These are phyloP conservation scores for Cepaea nemoralis DNA, from an alignment of 1,140 invertebrate genomes.

Conservation along the genomic window DNA sequence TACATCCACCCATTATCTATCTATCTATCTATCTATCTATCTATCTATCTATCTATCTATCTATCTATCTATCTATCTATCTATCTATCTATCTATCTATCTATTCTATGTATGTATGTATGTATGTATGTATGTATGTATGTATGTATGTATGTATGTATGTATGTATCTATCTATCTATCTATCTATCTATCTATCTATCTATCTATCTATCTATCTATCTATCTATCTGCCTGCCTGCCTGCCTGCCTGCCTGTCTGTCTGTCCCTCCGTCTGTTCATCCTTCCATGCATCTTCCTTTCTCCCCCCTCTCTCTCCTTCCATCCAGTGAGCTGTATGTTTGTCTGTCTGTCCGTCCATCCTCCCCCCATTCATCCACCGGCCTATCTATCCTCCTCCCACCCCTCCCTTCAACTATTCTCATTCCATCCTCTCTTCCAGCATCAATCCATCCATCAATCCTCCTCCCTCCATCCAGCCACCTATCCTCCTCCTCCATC, in stretches of 20 bases:
- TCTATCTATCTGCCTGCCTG: conserved; percentile 18
- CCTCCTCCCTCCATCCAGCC: too few species aligned
- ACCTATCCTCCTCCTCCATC: too few species aligned
- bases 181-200: conserved; percentile 14
- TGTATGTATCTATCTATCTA: conserved; percentile 7
- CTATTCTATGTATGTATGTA: conserved; percentile 19
- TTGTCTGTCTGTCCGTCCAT: too few species aligned
- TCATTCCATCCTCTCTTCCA: too few species aligned
- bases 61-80: not conserved
- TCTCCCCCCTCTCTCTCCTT: too few species aligned
- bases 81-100: not conserved
- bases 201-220: conserved; percentile 23
- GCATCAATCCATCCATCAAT: too few species aligned
- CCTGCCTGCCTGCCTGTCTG: conserved; percentile 4
- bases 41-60: not conserved
- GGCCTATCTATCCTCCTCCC: too few species aligned
- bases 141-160: conserved; percentile 25
- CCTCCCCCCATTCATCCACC: too few species aligned
- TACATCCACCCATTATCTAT: not conserved
- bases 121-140: conserved; percentile 17
- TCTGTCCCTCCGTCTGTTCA: not conserved
- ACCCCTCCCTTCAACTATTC: too few species aligned
- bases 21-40: not conserved
- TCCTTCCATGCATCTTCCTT: not conserved
- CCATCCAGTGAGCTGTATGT: too few species aligned